phyloP scores from a whole-genome alignment of 2,113 vertebrate species.

The Neoarius graeffei region DNA sequence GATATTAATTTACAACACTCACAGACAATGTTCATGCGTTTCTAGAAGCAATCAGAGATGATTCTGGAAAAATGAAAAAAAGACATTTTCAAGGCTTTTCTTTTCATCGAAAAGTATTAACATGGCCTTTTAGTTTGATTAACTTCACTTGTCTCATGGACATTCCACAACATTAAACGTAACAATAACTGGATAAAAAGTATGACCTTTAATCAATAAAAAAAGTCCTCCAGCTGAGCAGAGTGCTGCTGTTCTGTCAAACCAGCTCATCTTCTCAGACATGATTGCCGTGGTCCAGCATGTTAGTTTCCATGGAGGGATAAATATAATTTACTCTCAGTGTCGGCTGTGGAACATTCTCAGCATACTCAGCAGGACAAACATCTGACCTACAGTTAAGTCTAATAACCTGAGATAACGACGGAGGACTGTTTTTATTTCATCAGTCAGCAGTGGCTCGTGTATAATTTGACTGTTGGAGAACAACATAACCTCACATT shows the following conservation, averaged over 20 bases:
- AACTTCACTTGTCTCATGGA: not conserved
- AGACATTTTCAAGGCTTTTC: not conserved
- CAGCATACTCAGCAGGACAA: too few species aligned
- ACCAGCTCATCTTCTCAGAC: not conserved
- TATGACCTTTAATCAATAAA: not conserved
- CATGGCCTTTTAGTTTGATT: too few species aligned
- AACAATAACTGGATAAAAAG: not conserved
- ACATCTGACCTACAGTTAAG: not conserved
- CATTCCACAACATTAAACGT: not conserved
- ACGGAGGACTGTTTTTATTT: not conserved
- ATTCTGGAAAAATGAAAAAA: not conserved
- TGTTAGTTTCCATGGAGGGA: not conserved
- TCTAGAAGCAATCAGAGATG: not conserved
- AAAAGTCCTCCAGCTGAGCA: not conserved
- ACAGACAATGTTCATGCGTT: not conserved
- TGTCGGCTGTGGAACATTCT: not conserved
- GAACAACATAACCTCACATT: not conserved
- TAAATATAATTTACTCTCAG: not conserved
- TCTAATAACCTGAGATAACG: not conserved
- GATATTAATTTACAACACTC: not conserved
- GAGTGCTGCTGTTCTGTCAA: not conserved
- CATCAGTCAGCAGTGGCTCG: not conserved
- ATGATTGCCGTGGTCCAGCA: not conserved
- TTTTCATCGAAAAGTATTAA: not conserved
- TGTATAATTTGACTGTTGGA: not conserved